These are phyloP conservation scores for Platycnemis pennipes DNA, from an alignment of 2,888 invertebrate species.

Conservation along the genomic window DNA sequence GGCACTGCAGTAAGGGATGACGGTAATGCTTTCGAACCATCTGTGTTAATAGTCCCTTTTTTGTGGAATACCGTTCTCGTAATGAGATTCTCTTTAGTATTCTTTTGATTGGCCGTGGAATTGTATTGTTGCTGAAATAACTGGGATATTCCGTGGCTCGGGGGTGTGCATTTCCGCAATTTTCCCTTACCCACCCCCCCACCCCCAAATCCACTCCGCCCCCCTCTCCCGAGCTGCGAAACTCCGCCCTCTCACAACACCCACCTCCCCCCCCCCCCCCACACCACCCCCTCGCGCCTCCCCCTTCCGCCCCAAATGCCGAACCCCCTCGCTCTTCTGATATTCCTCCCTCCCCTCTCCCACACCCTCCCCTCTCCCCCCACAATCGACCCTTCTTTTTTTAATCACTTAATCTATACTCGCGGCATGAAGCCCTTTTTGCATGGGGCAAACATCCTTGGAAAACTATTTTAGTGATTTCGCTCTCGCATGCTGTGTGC, in stretches of 20 bases:
- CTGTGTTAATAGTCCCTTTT: slow-evolving; percentile 41
- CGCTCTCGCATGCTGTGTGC: neutral
- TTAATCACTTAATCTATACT: slow-evolving; percentile 63
- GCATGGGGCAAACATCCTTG: slow-evolving; percentile 55
- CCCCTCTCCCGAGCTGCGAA: neutral
- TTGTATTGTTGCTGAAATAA: slow-evolving; percentile 67
- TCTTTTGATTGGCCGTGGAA: slow-evolving; percentile 63
- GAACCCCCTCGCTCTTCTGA: neutral
- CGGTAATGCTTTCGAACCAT: slow-evolving; percentile 41
- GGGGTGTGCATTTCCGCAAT: slow-evolving; percentile 47
- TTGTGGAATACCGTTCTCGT: slow-evolving; percentile 42
- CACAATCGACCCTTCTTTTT: neutral
- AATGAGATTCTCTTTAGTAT: slow-evolving; percentile 67
- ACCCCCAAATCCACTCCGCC: neutral
- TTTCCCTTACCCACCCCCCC: neutral
- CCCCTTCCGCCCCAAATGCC: neutral
- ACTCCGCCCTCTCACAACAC: neutral
- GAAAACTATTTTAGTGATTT: slow-evolving; percentile 46
- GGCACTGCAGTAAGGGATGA: neutral
- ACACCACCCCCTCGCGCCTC: neutral
- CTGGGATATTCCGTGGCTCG: slow-evolving; percentile 65
- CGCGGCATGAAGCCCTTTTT: slow-evolving; percentile 43
- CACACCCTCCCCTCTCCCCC: neutral
- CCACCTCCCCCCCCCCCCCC: neutral
- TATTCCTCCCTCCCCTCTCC: too few relatives aligned